Base-by-base conservation (phyloP, 1,140 invertebrate genomes). In the Trissolcus basalis region DNA sequence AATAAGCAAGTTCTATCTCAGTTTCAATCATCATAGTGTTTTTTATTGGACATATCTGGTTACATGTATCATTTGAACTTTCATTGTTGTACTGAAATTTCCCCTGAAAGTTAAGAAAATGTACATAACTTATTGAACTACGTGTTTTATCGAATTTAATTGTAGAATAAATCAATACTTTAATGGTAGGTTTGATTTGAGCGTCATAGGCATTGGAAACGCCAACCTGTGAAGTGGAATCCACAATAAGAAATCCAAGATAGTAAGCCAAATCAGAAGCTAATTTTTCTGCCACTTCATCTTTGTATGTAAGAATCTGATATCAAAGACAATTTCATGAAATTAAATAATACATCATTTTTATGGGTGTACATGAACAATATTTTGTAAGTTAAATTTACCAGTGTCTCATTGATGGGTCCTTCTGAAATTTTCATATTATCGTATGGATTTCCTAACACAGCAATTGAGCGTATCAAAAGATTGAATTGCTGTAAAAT, bases 401-500 rank as follows among this genome's bases (percentile, higher is more conserved):
- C 83, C 7, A 70, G 58, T 32, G 82, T 75, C 43, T 80, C 79
- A 13, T 80, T 81, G 32, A 53, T 56, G 27, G 8, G 33, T n/a
- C 81, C 77, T 16, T 77, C 73, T 9, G 75, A 59, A 12, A 65
- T 79, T 70, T 79, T 82, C 8, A 82, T 82, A 39, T 83, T 84
- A n/a, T 94, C 93, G 83, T 95, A 96, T 1, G 96, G 96, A 90
- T 98, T 98, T 10, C 96, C 96, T 39, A 98, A 91, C 1, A 98
- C 95, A 82, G 97, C 96, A 15, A 97, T 88, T 0, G 96, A 96
- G 9, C 97, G 87, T 0, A 98, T 93, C 16, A 97, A 88, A 4
- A 97, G 94, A 82, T 97, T 96, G 84, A 96, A 93, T 87, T 98
- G 96, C 84, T 96, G 96, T 50, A 96, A 90, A 51, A 95, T 91